These are phyloP conservation scores for Gasterosteus aculeatus DNA, from an alignment of 2,113 vertebrate species.

Conservation along the genomic window DNA sequence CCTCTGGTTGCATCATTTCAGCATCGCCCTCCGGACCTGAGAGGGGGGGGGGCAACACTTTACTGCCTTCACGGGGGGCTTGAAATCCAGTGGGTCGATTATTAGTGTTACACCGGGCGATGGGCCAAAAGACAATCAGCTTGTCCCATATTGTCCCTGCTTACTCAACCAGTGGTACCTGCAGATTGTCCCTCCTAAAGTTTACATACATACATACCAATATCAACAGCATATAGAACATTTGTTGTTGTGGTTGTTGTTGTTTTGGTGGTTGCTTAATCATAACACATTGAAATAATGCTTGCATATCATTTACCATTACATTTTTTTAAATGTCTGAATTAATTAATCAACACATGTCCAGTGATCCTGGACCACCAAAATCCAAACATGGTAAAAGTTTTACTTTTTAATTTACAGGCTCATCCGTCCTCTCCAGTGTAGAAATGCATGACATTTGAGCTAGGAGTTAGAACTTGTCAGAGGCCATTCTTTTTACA, in stretches of 20 bases:
- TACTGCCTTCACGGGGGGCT: neutral
- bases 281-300: neutral
- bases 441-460: neutral
- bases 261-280: neutral
- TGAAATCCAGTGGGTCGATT: neutral
- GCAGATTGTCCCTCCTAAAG: neutral
- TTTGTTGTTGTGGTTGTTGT: neutral
- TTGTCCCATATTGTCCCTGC: neutral
- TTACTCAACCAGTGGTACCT: neutral
- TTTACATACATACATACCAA: neutral
- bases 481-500: too few relatives aligned
- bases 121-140: neutral
- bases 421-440: neutral
- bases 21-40: slow-evolving; percentile 46
- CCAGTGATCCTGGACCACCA: neutral
- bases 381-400: neutral
- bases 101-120: neutral
- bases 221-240: neutral
- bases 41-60: neutral
- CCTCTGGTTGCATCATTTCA: slow-evolving; percentile 73
- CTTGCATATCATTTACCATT: neutral
- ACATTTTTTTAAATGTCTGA: neutral
- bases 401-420: neutral
- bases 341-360: neutral
- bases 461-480: neutral